A percentile compares a stretch with the other conserved stretches of the same genome.
Evolutionary conservation across 2,888 invertebrate genomes (phyloP).

Genomic region (Thysanoteuthis rhombus): DNA sequence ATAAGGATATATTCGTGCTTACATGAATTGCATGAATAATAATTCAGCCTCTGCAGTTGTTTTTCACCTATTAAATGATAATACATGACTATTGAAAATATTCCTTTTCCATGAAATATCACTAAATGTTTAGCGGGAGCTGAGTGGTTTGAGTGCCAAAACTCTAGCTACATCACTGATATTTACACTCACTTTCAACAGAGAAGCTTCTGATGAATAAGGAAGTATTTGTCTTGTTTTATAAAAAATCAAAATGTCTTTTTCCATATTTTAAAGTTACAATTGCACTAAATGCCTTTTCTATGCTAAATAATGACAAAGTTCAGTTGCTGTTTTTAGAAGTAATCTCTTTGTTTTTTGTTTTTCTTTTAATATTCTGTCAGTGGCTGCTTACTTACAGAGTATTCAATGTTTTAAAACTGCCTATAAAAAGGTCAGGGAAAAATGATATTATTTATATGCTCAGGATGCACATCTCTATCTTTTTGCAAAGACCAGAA

Average conservation of each 20-base stretch:
- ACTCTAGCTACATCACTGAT: too few species aligned
- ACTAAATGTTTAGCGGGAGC: too few species aligned
- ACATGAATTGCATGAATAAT: too few species aligned
- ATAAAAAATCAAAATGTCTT: not conserved
- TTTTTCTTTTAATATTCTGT: not conserved
- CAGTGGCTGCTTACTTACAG: constrained; percentile 12
- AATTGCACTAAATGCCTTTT: not conserved
- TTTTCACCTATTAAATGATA: too few species aligned
- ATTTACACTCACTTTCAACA: not conserved
- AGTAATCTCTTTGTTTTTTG: not conserved
- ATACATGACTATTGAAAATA: not conserved
- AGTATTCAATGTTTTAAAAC: not conserved
- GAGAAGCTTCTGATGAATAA: not conserved
- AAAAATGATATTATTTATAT: not conserved
- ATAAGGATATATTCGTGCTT: too few species aligned
- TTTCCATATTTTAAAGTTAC: not conserved
- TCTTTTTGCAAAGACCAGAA: not conserved
- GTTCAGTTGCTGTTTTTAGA: not conserved
- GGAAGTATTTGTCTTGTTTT: not conserved
- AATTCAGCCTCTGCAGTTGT: too few species aligned
- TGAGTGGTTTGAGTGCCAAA: too few species aligned
- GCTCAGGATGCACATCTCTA: not conserved
- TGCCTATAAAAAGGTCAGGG: not conserved
- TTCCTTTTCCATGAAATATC: too few species aligned
- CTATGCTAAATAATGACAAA: not conserved